Percentiles rank a stretch among this genome's conserved stretches.
These are phyloP conservation scores for Junco hyemalis DNA, from an alignment of 2,113 vertebrate species.

Conservation along the genomic window DNA sequence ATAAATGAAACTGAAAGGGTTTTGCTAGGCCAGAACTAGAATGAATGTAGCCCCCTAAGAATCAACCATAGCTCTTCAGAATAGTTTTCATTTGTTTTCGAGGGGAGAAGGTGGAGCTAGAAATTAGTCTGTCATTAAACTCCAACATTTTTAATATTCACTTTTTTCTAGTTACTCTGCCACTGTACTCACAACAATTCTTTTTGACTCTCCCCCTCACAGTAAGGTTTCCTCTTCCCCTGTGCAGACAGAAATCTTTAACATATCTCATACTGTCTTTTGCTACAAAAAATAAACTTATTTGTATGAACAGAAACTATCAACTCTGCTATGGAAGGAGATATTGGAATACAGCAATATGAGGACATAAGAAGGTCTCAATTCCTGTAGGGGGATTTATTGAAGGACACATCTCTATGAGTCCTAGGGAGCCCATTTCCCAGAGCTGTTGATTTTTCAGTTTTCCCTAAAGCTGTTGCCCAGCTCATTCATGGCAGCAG, in stretches of 20 bases:
- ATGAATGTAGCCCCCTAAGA: background rate
- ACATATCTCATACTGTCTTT: rapidly evolving
- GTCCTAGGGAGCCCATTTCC: background rate
- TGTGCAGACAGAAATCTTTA: background rate
- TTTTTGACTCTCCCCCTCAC: background rate
- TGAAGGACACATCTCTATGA: background rate
- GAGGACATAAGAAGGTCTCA: background rate
- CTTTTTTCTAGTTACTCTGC: background rate
- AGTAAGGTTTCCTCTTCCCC: background rate
- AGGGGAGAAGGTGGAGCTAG: background rate
- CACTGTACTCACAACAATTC: background rate
- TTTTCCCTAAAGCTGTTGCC: background rate
- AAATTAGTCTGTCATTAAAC: background rate
- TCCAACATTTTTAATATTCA: background rate
- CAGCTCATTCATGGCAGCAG: background rate
- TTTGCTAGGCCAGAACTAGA: background rate
- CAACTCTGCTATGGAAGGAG: background rate
- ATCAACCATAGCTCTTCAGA: background rate
- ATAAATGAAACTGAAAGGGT: background rate
- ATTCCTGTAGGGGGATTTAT: background rate
- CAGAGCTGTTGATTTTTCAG: background rate
- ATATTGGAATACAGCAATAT: background rate
- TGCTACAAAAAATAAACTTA: background rate
- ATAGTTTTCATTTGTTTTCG: background rate
- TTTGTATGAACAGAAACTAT: background rate